These are phyloP conservation scores for Chlorops oryzae DNA, from an alignment of 1,140 invertebrate genomes.

Conservation along the genomic window DNA sequence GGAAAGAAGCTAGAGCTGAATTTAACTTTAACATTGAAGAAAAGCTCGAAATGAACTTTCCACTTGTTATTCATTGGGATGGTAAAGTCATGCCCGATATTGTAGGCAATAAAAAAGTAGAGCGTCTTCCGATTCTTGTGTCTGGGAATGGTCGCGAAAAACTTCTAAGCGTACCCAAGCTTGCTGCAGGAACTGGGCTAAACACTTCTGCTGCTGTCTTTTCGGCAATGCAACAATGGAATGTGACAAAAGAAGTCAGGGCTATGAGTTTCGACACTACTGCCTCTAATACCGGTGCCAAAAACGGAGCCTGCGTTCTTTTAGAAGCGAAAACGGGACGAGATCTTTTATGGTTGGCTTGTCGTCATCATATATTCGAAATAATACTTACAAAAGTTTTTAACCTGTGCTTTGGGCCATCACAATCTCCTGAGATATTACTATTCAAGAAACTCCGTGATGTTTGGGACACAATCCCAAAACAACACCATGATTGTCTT, in stretches of 20 bases:
- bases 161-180: background rate
- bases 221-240: background rate
- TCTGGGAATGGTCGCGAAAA: background rate
- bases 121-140: background rate
- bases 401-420: background rate
- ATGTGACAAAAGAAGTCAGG: background rate
- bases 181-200: background rate
- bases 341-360: background rate
- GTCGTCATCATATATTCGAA: background rate
- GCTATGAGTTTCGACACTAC: background rate
- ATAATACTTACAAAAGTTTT: background rate
- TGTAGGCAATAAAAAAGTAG: background rate
- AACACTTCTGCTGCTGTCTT: background rate
- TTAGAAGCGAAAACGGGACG: background rate
- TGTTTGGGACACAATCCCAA: background rate
- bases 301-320: background rate
- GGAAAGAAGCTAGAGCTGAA: too few species aligned
- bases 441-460: background rate
- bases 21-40: background rate
- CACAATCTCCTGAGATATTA: background rate
- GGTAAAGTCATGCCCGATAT: background rate
- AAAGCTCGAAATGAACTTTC: background rate
- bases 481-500: background rate
- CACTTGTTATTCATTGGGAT: background rate
- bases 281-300: background rate